Conservation (phyloP, 2,888 invertebrate genomes). For the Caenorhabditis afra region DNA sequence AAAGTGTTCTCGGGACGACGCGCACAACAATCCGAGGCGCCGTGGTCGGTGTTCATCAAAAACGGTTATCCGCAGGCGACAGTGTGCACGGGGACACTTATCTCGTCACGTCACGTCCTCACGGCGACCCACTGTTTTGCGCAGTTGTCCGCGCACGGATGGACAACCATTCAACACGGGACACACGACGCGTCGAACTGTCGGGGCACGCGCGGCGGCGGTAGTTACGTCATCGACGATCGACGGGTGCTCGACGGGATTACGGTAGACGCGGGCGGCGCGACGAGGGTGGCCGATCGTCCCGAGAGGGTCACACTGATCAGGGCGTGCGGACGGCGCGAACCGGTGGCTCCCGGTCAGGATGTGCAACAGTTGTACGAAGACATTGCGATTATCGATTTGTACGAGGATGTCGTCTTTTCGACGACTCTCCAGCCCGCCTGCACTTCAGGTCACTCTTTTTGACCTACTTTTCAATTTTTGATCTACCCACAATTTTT, state of each 20-base stretch:
- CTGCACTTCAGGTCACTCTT: slow-evolving; percentile 17
- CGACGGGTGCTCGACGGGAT: not conserved
- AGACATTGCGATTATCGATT: slow-evolving; percentile 10
- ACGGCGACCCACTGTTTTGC: slow-evolving; percentile 28
- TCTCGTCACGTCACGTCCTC: slow-evolving; percentile 23
- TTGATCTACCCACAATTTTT: too few relatives aligned
- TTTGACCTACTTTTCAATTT: not conserved
- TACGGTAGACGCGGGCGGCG: not conserved
- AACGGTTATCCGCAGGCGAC: not conserved
- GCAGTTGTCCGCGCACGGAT: not conserved
- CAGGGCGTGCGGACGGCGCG: not conserved
- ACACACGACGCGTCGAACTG: not conserved
- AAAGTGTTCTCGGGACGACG: not conserved
- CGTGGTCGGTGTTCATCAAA: slow-evolving; percentile 3
- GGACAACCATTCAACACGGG: not conserved
- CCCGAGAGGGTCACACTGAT: slow-evolving; percentile 1
- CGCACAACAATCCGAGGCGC: not conserved
- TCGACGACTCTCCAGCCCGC: not conserved
- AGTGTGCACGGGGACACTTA: slow-evolving; percentile 15
- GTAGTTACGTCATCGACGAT: slow-evolving; percentile 12
- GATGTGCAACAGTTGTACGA: too few relatives aligned
- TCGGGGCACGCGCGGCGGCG: not conserved
- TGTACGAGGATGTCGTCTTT: slow-evolving; percentile 5
- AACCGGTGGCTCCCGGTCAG: too few relatives aligned
- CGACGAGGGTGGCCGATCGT: not conserved